A percentile compares a stretch with the other conserved stretches of the same genome.
These are phyloP conservation scores for Polyergus mexicanus DNA, from an alignment of 1,140 invertebrate genomes.

Conservation along the genomic window DNA sequence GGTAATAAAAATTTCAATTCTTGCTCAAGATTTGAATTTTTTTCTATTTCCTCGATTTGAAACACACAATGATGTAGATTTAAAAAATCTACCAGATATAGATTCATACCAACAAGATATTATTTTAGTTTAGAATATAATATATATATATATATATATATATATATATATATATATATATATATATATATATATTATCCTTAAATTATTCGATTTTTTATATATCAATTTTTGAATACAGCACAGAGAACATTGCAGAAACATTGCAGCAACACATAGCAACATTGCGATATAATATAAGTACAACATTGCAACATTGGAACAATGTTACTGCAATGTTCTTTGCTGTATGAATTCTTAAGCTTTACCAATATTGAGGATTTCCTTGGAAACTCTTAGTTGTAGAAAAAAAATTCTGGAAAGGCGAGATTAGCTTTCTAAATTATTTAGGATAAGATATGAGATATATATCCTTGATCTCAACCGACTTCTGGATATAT, in stretches of 20 bases:
- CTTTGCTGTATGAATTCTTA: not conserved
- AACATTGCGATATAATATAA: no score
- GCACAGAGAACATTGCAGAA: no score
- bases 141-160: conserved; percentile 1
- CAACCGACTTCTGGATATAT: not conserved
- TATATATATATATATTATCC: not conserved
- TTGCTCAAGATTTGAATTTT: not conserved
- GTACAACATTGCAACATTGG: no score
- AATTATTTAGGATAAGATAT: not conserved
- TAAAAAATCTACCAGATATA: not conserved
- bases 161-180: conserved; percentile 14
- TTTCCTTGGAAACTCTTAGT: not conserved
- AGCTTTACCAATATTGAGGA: not conserved
- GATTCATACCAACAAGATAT: not conserved
- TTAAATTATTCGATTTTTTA: conserved; percentile 3
- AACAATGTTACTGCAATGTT: no score
- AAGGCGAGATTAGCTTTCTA: not conserved
- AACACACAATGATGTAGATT: not conserved
- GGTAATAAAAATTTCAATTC: not conserved
- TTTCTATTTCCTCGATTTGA: not conserved
- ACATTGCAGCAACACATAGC: no score
- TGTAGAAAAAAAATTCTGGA: not conserved
- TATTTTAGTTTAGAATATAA: not conserved
- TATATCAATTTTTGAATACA: not conserved
- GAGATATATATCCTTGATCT: not conserved